Conservation (phyloP, 1,140 invertebrate species). For the Lordiphosa stackelbergi region DNA sequence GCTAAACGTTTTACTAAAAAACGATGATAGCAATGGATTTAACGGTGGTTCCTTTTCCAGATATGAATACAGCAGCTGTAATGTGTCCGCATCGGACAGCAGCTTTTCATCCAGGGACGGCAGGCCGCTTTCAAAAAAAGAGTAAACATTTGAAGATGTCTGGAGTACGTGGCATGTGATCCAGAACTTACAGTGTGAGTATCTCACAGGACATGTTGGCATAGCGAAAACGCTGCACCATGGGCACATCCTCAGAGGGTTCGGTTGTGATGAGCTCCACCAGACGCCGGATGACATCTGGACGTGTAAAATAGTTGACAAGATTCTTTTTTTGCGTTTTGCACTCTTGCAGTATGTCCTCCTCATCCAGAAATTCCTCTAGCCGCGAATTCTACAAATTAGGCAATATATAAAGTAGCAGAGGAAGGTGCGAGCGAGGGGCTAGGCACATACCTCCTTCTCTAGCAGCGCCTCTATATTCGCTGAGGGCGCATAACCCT, state of each 20-base stretch:
- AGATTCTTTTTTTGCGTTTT: constrained; percentile 94
- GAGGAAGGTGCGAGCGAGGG: background rate
- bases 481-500: constrained; percentile 84
- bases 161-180: background rate
- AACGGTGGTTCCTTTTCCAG: constrained; percentile 90
- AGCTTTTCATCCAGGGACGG: constrained; percentile 90
- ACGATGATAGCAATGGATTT: constrained; percentile 95
- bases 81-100: constrained; percentile 85
- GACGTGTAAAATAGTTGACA: constrained; percentile 89
- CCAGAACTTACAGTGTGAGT: constrained; percentile 81
- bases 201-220: constrained; percentile 96
- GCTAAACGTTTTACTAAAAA: constrained; percentile 96
- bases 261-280: constrained; percentile 91
- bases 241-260: constrained; percentile 86
- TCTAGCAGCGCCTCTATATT: constrained; percentile 86
- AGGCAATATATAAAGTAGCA: background rate
- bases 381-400: constrained; percentile 89
- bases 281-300: constrained; percentile 90
- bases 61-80: constrained; percentile 93
- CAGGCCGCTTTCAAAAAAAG: constrained; percentile 82
- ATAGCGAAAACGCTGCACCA: constrained; percentile 90
- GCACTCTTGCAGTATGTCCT: constrained; percentile 96
- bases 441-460: constrained; percentile 82
- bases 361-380: constrained; percentile 93
- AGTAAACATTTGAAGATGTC: constrained; percentile 1